Conservation (phyloP, 1,140 invertebrate species). For the Vollenhovia emeryi region DNA sequence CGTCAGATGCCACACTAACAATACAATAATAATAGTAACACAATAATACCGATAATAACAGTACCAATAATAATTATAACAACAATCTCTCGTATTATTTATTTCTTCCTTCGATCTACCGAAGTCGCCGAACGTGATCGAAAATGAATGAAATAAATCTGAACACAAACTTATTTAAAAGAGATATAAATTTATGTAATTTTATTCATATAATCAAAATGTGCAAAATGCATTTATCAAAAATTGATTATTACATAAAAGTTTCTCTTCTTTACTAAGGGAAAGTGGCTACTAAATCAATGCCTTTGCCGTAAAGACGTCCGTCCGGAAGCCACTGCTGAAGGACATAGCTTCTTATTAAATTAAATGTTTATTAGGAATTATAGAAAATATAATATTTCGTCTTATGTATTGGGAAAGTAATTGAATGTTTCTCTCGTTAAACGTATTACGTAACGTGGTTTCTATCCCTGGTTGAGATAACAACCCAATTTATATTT, state of each 20-base stretch:
- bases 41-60: conserved; percentile 67
- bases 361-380: neutral
- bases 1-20: conserved; percentile 73
- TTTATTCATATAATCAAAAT: neutral
- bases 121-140: neutral
- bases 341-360: neutral
- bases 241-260: neutral
- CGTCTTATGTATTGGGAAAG: neutral
- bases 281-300: neutral
- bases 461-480: neutral
- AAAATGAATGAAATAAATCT: neutral
- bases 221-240: neutral
- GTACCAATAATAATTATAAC: conserved; percentile 65
- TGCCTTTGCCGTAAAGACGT: neutral
- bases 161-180: neutral
- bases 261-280: neutral
- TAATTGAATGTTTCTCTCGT: conserved; percentile 6
- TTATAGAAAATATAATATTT: neutral
- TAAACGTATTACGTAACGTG: neutral
- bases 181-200: neutral
- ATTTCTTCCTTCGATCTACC: conserved; percentile 7
- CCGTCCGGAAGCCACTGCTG: too few species aligned
- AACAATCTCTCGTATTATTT: conserved; percentile 36
- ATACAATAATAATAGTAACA: conserved; percentile 73
- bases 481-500: conserved; percentile 13